Evolutionary conservation across 2,888 invertebrate genomes (phyloP), one percentile per base, ranked within the genome.

Genomic region (Hemaris fuciformis): DNA sequence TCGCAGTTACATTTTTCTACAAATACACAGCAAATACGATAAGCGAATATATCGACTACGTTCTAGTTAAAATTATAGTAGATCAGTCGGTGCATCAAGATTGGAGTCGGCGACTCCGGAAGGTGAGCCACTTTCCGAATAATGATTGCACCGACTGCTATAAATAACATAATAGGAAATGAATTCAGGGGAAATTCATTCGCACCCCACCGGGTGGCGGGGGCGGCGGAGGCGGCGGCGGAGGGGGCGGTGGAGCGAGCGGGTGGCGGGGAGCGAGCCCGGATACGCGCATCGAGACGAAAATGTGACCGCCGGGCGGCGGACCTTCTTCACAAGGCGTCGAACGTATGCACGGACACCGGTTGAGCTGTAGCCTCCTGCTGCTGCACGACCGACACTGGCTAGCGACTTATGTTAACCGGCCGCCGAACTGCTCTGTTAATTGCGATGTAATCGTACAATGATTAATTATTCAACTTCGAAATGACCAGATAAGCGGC

Each of bases 201-300:
- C 38, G 59, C 53, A 53, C 53, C 53, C 53, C 53, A 7, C 53
- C 53, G 18, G 31, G 64, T 1, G 25, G 22, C 53, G 27, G n/a
- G 23, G 8, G 42, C 23, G 48, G 43, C 34, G 38, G 58, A 27
- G 57, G 23, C 23, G 22, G 59, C 43, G 56, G 57, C 41, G 43
- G 22, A 25, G 31, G 46, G n/a, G n/a, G n/a, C 15, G 38, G 27
- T 60, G 53, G 18, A 15, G 41, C 58, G n/a, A 38, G 62, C 31
- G 56, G 56, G 59, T 38, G 63, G 59, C n/a, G 46, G 62, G 31
- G 60, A 31, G 68, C 59, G 38, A 42, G 61, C 46, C 43, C 15
- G 57, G 22, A 45, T 66, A 70, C 72, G 72, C 67, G 69, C 69
- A 53, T 53, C 53, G 53, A 31, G 53, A 18, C 27, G 59, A 45